phyloP scores from a whole-genome alignment of 2,113 vertebrate genomes.

The Pollachius pollachius region DNA sequence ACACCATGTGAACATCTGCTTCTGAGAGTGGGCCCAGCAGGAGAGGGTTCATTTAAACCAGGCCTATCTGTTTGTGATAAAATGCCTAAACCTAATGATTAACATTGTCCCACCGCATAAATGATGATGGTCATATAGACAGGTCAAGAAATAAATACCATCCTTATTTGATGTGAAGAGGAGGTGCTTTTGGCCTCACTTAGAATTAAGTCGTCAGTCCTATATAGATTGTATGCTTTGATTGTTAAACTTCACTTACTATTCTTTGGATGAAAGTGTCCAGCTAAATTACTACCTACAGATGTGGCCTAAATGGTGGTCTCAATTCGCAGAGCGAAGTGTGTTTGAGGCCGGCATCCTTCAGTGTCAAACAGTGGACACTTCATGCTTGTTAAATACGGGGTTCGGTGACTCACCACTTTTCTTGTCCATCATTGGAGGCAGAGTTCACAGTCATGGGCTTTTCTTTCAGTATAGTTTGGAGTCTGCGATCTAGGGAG shows the following conservation, averaged over 20 bases:
- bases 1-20: constrained; percentile 39
- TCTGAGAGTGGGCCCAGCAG: constrained; percentile 38
- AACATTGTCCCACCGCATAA: background rate
- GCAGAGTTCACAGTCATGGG: constrained; percentile 70
- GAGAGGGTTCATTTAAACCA: background rate
- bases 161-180: no score
- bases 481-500: constrained; percentile 56
- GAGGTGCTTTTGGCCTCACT: no score
- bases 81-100: background rate
- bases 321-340: no score
- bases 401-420: constrained; percentile 75
- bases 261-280: no score
- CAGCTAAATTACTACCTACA: no score
- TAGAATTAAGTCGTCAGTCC: no score
- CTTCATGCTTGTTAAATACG: constrained; percentile 13
- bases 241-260: no score
- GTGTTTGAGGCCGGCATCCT: background rate
- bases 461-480: constrained; percentile 58
- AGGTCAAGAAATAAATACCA: no score
- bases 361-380: constrained; percentile 3
- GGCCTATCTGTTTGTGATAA: constrained; percentile 8
- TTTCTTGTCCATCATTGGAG: constrained; percentile 87
- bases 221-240: no score
- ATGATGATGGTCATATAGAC: no score
- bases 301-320: no score